Conservation (phyloP, 2,113 vertebrate species). For the Potamarius usumacintae region DNA sequence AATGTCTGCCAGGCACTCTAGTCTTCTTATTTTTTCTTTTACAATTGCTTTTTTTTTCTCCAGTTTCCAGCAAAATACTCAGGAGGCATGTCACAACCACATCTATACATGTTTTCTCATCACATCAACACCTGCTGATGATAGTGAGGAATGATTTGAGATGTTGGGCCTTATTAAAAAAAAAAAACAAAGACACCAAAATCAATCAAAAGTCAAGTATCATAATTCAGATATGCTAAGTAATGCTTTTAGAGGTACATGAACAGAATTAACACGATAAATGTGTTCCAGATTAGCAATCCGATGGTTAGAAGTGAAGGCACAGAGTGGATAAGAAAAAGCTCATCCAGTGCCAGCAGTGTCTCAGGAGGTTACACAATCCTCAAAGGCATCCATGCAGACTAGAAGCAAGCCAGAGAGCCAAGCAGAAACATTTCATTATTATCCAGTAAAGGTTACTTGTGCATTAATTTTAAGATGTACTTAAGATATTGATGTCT, state of each 20-base stretch:
- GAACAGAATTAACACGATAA: neutral
- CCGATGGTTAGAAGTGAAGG: neutral
- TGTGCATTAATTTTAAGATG: neutral
- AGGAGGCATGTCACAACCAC: constrained; percentile 7
- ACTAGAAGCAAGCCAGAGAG: constrained; percentile 1
- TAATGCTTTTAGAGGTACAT: neutral
- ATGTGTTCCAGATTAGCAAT: neutral
- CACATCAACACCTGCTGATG: neutral
- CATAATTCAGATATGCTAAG: neutral
- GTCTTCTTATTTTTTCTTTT: neutral
- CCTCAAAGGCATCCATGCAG: neutral
- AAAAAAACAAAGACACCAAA: neutral
- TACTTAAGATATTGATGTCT: neutral
- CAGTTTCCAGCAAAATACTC: constrained; percentile 6
- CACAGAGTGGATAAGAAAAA: neutral
- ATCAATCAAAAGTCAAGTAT: neutral
- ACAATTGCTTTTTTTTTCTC: neutral
- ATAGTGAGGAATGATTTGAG: neutral
- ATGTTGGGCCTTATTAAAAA: neutral
- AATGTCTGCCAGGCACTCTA: constrained; percentile 7
- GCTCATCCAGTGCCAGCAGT: constrained; percentile 1
- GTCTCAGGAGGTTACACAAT: constrained; percentile 5
- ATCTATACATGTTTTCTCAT: constrained; percentile 16
- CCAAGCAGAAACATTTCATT: neutral
- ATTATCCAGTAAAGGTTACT: neutral